Conservation (phyloP, 2,888 invertebrate species). For the Amiota mariae region DNA sequence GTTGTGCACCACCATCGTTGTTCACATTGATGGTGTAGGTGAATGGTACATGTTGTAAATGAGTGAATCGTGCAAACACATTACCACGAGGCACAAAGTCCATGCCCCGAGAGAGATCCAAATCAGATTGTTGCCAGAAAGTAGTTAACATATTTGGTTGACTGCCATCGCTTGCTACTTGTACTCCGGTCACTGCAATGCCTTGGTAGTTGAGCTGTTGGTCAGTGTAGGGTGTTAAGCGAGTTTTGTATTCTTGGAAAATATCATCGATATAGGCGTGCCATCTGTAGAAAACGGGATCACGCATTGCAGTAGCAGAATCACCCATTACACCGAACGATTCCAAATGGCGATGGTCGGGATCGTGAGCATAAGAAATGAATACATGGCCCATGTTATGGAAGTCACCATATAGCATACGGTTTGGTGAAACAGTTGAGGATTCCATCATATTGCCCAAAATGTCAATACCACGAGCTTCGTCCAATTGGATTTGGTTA, state of each 20-base stretch:
- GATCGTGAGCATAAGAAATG: conserved; percentile 85
- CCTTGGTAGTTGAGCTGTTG: conserved; percentile 72
- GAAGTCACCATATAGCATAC: conserved; percentile 83
- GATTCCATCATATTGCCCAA: conserved; percentile 88
- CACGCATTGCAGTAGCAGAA: conserved; percentile 88
- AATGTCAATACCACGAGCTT: conserved; percentile 82
- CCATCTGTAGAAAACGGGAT: conserved; percentile 90
- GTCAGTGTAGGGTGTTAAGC: conserved; percentile 78
- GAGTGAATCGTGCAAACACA: conserved; percentile 82
- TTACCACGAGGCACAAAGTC: conserved; percentile 86
- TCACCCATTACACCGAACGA: conserved; percentile 87
- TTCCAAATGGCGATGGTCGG: conserved; percentile 82
- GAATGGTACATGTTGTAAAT: conserved; percentile 84
- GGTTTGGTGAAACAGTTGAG: conserved; percentile 81
- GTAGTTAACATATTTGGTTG: conserved; percentile 78
- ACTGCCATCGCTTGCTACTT: conserved; percentile 76
- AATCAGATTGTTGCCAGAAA: conserved; percentile 86
- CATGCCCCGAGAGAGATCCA: conserved; percentile 85
- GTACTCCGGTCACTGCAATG: conserved; percentile 77
- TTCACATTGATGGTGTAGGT: conserved; percentile 79
- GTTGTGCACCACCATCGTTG: conserved; percentile 75
- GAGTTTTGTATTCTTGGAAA: conserved; percentile 82
- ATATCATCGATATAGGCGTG: conserved; percentile 85
- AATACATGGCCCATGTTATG: conserved; percentile 89
- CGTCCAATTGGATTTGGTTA: conserved; percentile 77